Conservation (phyloP, 2,888 invertebrate species). For the Scelioninae gen. 1 region DNA sequence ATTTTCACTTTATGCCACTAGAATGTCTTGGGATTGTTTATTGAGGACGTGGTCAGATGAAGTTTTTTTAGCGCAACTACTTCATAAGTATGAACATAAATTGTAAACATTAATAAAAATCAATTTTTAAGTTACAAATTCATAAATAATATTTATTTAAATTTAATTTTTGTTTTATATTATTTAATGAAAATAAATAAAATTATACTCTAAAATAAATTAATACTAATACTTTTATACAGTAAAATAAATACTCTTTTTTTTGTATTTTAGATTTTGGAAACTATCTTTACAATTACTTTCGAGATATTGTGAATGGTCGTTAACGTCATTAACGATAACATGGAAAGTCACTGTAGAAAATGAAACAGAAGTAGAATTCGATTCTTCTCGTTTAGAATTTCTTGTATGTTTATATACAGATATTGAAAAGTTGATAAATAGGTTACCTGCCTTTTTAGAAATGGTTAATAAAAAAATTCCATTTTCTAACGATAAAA, state of each 20-base stretch:
- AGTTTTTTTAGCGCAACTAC: slow-evolving; percentile 91
- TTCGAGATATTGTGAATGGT: slow-evolving; percentile 92
- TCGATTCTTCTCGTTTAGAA: slow-evolving; percentile 76
- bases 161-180: background rate
- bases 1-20: slow-evolving; percentile 84
- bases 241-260: background rate
- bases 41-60: slow-evolving; percentile 90
- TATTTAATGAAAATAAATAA: too few species aligned
- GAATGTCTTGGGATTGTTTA: slow-evolving; percentile 86
- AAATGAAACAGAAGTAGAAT: slow-evolving; percentile 74
- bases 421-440: slow-evolving; percentile 82
- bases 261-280: slow-evolving; percentile 88
- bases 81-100: slow-evolving; percentile 85
- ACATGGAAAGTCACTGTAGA: slow-evolving; percentile 75
- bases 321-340: slow-evolving; percentile 82
- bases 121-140: slow-evolving; percentile 5
- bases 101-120: background rate
- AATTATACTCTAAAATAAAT: too few species aligned
- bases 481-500: slow-evolving; percentile 68
- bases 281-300: slow-evolving; percentile 94
- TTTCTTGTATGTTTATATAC: slow-evolving; percentile 84
- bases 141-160: background rate
- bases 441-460: slow-evolving; percentile 78
- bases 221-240: too few species aligned
- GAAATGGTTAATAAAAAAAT: slow-evolving; percentile 76